phyloP scores from a whole-genome alignment of 2,797 vertebrate genomes.

The Rousettus madagascariensis region DNA sequence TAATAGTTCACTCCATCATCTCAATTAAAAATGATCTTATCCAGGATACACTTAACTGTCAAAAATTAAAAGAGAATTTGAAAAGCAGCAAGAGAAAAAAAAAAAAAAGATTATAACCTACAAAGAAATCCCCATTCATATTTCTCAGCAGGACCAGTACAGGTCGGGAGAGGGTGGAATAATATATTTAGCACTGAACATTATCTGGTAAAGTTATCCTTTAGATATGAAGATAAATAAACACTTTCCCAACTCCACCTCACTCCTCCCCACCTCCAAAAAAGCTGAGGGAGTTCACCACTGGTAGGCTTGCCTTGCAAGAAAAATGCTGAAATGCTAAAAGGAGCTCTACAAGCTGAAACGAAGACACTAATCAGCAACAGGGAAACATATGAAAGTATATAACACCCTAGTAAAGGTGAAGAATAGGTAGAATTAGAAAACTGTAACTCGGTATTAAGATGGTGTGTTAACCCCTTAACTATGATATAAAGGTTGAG shows the following conservation, averaged over 20 bases:
- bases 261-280: too few relatives aligned
- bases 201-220: not conserved
- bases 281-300: not conserved
- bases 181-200: not conserved
- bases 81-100: not conserved
- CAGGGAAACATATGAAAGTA: not conserved
- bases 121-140: not conserved
- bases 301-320: not conserved
- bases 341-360: not conserved
- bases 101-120: not conserved
- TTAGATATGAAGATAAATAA: not conserved
- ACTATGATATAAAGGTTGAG: not conserved
- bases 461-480: not conserved
- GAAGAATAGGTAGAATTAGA: not conserved
- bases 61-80: not conserved
- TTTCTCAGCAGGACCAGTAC: not conserved
- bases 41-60: not conserved
- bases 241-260: not conserved
- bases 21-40: not conserved
- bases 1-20: not conserved
- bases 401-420: not conserved
- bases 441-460: not conserved
- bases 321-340: not conserved
- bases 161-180: not conserved
- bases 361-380: not conserved